Conservation (phyloP, 1,140 invertebrate genomes). For the Homalodisca vitripennis region DNA sequence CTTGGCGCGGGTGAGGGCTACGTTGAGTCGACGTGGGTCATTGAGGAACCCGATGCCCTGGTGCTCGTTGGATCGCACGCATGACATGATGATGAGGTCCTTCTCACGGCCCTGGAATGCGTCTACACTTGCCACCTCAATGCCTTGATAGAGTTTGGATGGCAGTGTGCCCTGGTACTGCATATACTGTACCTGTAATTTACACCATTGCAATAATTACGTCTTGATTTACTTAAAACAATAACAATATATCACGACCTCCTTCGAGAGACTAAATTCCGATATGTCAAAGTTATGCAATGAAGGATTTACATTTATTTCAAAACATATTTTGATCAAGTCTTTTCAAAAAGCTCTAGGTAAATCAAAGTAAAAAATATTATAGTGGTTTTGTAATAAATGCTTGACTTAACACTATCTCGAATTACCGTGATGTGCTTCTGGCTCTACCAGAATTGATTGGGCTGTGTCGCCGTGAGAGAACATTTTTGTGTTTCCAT, state of each 20-base stretch:
- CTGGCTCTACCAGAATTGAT: too few relatives aligned
- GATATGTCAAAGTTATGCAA: slow-evolving; percentile 14
- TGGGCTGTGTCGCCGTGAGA: too few relatives aligned
- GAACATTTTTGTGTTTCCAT: too few relatives aligned
- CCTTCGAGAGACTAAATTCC: neutral
- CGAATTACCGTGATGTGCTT: too few relatives aligned
- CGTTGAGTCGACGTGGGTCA: slow-evolving; percentile 96
- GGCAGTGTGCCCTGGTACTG: slow-evolving; percentile 97
- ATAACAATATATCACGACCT: neutral
- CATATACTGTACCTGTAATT: slow-evolving; percentile 87
- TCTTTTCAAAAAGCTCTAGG: too few relatives aligned
- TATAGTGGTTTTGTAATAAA: too few relatives aligned
- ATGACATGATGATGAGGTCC: slow-evolving; percentile 99
- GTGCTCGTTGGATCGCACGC: slow-evolving; percentile 87
- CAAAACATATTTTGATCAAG: too few relatives aligned
- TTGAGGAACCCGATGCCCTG: slow-evolving; percentile 94
- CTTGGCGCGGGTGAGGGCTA: slow-evolving; percentile 95
- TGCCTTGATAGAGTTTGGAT: slow-evolving; percentile 96
- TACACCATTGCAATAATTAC: neutral
- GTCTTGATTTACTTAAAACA: neutral
- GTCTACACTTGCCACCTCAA: slow-evolving; percentile 99
- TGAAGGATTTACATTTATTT: neutral
- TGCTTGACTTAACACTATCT: too few relatives aligned
- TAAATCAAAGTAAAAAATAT: too few relatives aligned
- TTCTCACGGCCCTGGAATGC: slow-evolving; percentile 98